These are phyloP conservation scores for Tetrapedia diversipes DNA, from an alignment of 2,888 invertebrate genomes.

Conservation along the genomic window DNA sequence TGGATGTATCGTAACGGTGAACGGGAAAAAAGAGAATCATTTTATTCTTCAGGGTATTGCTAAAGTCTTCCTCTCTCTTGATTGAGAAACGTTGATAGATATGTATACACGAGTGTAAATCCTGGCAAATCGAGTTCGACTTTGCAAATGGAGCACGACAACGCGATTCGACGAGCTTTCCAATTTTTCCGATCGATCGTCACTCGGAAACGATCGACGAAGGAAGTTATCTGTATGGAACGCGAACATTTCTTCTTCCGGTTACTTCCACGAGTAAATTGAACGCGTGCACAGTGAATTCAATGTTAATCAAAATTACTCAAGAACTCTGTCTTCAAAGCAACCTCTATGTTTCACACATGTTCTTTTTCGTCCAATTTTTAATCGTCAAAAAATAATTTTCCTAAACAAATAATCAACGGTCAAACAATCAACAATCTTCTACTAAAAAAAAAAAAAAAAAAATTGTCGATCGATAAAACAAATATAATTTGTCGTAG, in stretches of 20 bases:
- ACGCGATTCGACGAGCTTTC: slow-evolving; percentile 8
- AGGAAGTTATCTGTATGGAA: slow-evolving; percentile 7
- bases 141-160: slow-evolving; percentile 21
- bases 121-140: slow-evolving; percentile 24
- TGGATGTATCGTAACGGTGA: neutral
- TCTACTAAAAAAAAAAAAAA: no score
- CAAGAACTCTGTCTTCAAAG: no score
- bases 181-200: slow-evolving; percentile 24
- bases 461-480: neutral
- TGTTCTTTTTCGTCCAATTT: neutral
- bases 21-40: neutral
- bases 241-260: slow-evolving; percentile 1
- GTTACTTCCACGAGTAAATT: neutral
- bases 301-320: slow-evolving; percentile 21
- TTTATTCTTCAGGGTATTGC: slow-evolving; percentile 7
- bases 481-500: neutral
- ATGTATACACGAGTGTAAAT: slow-evolving; percentile 35
- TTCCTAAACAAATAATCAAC: no score
- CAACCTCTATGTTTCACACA: neutral
- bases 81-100: slow-evolving; percentile 28
- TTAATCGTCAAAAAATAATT: no score
- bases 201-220: slow-evolving; percentile 1
- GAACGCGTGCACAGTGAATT: slow-evolving; percentile 14
- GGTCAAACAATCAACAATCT: no score
- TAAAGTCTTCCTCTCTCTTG: slow-evolving; percentile 10